These are phyloP conservation scores for Atopsyche davidsoni DNA, from an alignment of 1,140 invertebrate species.

Conservation along the genomic window DNA sequence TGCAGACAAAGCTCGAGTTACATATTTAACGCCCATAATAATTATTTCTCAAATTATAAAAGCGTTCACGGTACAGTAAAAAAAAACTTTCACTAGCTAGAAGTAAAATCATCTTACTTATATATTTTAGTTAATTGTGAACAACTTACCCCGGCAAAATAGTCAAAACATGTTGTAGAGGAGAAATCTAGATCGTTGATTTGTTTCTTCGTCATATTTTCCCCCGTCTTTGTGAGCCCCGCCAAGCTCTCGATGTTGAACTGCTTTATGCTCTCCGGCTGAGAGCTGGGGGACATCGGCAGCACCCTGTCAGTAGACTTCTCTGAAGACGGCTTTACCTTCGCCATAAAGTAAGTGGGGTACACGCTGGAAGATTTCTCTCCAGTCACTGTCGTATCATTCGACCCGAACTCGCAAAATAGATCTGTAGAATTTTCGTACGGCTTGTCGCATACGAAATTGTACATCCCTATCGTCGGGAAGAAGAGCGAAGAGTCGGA, in stretches of 20 bases:
- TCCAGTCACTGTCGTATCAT: constrained; percentile 1
- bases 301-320: constrained; percentile 4
- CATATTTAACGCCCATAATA: neutral
- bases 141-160: constrained; percentile 16
- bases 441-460: constrained; percentile 16
- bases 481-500: constrained; percentile 54
- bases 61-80: no score
- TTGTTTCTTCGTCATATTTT: constrained; percentile 9
- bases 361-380: neutral
- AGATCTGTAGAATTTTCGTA: constrained; percentile 17
- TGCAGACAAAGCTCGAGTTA: constrained; percentile 10
- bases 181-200: constrained; percentile 1
- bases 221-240: constrained; percentile 2
- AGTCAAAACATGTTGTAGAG: constrained; percentile 14
- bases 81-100: neutral
- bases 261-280: constrained; percentile 8
- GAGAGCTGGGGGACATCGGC: constrained; percentile 6
- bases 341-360: constrained; percentile 1
- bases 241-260: constrained; percentile 14
- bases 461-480: constrained; percentile 47
- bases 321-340: constrained; percentile 11
- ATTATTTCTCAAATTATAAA: no score
- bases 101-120: neutral
- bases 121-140: neutral
- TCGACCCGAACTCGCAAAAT: constrained; percentile 22